Evolutionary conservation across 2,888 invertebrate species (phyloP).

Genomic region (Drosophila rellima): DNA sequence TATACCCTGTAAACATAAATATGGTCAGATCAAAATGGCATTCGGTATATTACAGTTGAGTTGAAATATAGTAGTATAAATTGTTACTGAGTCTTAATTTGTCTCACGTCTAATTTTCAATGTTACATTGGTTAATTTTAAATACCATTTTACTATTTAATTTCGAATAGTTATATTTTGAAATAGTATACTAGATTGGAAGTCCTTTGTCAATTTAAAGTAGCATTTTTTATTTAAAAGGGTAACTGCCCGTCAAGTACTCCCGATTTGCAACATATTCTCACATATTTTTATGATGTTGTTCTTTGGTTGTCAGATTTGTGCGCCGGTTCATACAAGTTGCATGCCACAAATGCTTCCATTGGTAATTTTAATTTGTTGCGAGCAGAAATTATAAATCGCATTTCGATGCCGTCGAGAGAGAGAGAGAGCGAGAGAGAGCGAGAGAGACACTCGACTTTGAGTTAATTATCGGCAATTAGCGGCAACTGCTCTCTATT

Average conservation of each 20-base stretch:
- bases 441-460: slow-evolving; percentile 24
- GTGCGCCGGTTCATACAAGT: slow-evolving; percentile 55
- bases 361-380: slow-evolving; percentile 78
- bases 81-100: not conserved
- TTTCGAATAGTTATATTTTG: no score
- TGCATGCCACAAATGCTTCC: slow-evolving; percentile 70
- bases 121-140: not conserved
- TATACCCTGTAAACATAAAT: slow-evolving; percentile 40
- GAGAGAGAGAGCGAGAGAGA: slow-evolving; percentile 3
- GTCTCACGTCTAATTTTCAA: not conserved
- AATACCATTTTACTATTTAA: no score
- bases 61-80: not conserved
- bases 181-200: no score
- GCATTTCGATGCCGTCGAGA: slow-evolving; percentile 60
- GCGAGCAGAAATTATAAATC: slow-evolving; percentile 79
- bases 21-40: not conserved
- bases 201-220: no score
- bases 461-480: slow-evolving; percentile 74
- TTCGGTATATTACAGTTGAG: not conserved
- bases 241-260: slow-evolving; percentile 6
- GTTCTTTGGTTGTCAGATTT: slow-evolving; percentile 72
- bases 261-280: slow-evolving; percentile 21
- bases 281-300: slow-evolving; percentile 64
- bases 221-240: not conserved
- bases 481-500: slow-evolving; percentile 57